Percentiles rank a stretch among this genome's conserved stretches.
These are phyloP conservation scores for Clistopyga incitator DNA, from an alignment of 2,888 invertebrate species.

Conservation along the genomic window DNA sequence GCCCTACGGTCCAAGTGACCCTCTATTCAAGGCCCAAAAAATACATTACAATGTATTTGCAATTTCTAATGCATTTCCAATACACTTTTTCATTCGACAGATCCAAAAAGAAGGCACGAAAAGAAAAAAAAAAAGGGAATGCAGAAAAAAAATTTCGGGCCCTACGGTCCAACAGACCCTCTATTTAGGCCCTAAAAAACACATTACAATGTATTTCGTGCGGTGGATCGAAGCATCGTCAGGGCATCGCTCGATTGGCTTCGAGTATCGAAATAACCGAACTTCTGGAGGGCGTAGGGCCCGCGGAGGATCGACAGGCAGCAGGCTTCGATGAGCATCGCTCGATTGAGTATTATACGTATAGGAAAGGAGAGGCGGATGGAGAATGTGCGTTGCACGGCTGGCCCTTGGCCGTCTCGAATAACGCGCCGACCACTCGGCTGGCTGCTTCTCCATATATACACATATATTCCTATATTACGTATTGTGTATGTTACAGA, in stretches of 20 bases:
- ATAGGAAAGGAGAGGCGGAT: conserved; percentile 22
- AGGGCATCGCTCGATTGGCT: conserved; percentile 33
- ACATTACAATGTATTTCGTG: background rate
- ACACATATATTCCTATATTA: conserved; percentile 28
- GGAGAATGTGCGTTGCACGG: conserved; percentile 31
- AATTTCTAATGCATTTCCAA: too few relatives aligned
- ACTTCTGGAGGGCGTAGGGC: conserved; percentile 29
- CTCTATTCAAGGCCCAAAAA: too few relatives aligned
- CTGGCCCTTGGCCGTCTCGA: conserved; percentile 33
- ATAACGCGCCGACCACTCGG: conserved; percentile 21
- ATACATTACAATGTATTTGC: too few relatives aligned
- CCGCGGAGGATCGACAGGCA: conserved; percentile 22
- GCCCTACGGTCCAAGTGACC: too few relatives aligned
- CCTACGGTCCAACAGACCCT: background rate
- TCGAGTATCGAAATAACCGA: conserved; percentile 36
- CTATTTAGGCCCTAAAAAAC: background rate
- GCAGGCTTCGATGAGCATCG: conserved; percentile 45
- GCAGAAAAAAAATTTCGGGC: background rate
- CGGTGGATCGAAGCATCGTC: conserved; percentile 5
- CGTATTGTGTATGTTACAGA: conserved; percentile 7
- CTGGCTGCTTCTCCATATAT: conserved; percentile 12
- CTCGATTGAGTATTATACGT: conserved; percentile 42
- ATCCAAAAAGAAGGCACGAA: background rate
- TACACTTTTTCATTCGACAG: too few relatives aligned
- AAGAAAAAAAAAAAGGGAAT: too few relatives aligned